A percentile compares a stretch with the other conserved stretches of the same genome.
Evolutionary conservation across 2,888 invertebrate genomes (phyloP).

Genomic region (Synanthedon formicaeformis): DNA sequence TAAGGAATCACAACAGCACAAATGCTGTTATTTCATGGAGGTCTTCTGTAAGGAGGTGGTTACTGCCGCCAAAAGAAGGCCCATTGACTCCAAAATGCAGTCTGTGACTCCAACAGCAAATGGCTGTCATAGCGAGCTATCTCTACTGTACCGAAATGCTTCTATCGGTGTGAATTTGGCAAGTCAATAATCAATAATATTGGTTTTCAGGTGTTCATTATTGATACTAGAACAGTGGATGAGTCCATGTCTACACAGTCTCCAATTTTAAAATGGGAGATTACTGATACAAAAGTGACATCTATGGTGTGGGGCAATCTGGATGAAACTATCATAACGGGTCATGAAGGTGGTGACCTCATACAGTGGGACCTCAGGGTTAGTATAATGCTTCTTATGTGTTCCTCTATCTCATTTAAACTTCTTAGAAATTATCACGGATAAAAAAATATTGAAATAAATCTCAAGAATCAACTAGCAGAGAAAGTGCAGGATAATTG

Average conservation of each 20-base stretch:
- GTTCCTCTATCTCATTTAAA: neutral
- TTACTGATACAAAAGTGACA: constrained; percentile 87
- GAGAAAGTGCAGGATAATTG: too few relatives aligned
- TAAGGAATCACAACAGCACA: too few relatives aligned
- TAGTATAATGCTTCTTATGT: constrained; percentile 14
- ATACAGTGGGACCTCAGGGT: constrained; percentile 93
- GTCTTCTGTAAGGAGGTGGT: too few relatives aligned
- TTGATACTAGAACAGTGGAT: constrained; percentile 84
- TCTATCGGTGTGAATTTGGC: too few relatives aligned
- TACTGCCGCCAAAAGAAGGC: too few relatives aligned
- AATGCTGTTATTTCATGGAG: too few relatives aligned
- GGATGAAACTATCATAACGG: constrained; percentile 91
- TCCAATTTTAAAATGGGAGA: constrained; percentile 83
- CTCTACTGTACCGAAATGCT: too few relatives aligned
- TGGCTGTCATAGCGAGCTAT: too few relatives aligned
- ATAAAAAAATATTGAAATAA: neutral
- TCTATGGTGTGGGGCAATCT: constrained; percentile 94
- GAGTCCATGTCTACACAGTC: constrained; percentile 75
- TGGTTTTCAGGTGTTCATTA: constrained; percentile 77
- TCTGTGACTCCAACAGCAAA: too few relatives aligned
- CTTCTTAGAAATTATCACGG: neutral
- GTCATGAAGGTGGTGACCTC: constrained; percentile 94
- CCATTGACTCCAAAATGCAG: too few relatives aligned
- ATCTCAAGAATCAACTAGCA: neutral
- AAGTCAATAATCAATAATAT: too few relatives aligned